A percentile compares a stretch with the other conserved stretches of the same genome.
phyloP scores from a whole-genome alignment of 92 coral and sea anemone species.

The Heteractis magnifica region DNA sequence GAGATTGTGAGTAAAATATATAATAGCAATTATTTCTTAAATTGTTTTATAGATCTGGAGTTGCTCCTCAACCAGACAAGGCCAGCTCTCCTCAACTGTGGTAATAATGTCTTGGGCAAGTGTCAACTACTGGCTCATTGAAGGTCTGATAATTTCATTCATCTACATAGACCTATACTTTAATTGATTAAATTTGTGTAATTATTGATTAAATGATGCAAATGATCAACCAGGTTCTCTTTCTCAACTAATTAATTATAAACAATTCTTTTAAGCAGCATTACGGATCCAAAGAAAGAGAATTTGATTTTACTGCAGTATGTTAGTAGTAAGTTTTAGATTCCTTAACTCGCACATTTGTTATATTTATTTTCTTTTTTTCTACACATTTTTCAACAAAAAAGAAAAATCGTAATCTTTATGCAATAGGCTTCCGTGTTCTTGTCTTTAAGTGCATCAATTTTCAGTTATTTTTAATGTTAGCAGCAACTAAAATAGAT shows the following conservation, averaged over 20 bases:
- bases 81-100: constrained; percentile 88
- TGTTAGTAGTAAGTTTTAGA: neutral
- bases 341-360: neutral
- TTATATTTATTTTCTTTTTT: neutral
- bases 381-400: neutral
- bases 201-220: neutral
- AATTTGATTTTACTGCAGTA: neutral
- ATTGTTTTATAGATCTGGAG: constrained; percentile 71
- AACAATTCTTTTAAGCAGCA: neutral
- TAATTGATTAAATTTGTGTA: neutral
- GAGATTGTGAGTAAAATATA: neutral
- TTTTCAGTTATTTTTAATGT: too few relatives aligned
- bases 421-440: neutral
- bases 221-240: constrained; percentile 4
- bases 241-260: neutral
- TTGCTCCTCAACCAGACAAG: constrained; percentile 95
- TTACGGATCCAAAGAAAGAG: neutral
- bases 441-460: neutral
- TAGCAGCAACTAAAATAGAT: neutral
- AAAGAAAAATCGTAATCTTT: neutral
- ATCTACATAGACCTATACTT: neutral
- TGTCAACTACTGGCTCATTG: neutral
- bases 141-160: neutral
- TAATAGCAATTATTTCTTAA: neutral
- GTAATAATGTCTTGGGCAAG: constrained; percentile 37